A percentile compares a stretch with the other conserved stretches of the same genome.
phyloP scores from a whole-genome alignment of 2,888 invertebrate species.

The Xestia ashworthii region DNA sequence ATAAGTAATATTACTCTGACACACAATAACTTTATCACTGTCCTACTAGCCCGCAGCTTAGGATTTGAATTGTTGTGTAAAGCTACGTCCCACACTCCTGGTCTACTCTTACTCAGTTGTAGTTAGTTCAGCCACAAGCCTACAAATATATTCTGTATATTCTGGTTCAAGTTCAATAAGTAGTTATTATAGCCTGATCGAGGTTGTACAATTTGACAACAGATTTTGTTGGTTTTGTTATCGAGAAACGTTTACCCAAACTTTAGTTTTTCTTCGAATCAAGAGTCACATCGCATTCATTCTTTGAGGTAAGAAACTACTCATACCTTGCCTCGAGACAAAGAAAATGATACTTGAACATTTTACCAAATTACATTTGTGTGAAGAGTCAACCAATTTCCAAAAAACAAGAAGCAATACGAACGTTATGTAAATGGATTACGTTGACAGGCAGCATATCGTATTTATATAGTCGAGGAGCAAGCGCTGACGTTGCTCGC shows the following conservation, averaged over 20 bases:
- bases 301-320: neutral
- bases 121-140: slow-evolving; percentile 5
- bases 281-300: neutral
- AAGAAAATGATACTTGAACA: neutral
- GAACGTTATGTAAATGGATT: slow-evolving; percentile 57
- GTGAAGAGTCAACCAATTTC: neutral
- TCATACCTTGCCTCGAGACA: neutral
- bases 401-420: slow-evolving; percentile 19
- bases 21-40: slow-evolving; percentile 6
- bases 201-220: neutral
- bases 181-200: neutral
- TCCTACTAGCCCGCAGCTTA: neutral
- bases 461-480: slow-evolving; percentile 35
- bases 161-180: slow-evolving; percentile 11
- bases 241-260: neutral
- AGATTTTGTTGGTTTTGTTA: neutral
- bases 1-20: slow-evolving; percentile 14
- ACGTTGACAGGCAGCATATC: slow-evolving; percentile 50
- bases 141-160: neutral
- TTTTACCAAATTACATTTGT: neutral
- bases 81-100: slow-evolving; percentile 2
- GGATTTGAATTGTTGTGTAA: slow-evolving; percentile 9
- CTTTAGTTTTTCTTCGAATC: neutral
- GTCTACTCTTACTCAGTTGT: neutral
- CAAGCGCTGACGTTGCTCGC: slow-evolving; percentile 45